Conservation (phyloP, 2,113 vertebrate genomes). For the Aleadryas rufinucha region DNA sequence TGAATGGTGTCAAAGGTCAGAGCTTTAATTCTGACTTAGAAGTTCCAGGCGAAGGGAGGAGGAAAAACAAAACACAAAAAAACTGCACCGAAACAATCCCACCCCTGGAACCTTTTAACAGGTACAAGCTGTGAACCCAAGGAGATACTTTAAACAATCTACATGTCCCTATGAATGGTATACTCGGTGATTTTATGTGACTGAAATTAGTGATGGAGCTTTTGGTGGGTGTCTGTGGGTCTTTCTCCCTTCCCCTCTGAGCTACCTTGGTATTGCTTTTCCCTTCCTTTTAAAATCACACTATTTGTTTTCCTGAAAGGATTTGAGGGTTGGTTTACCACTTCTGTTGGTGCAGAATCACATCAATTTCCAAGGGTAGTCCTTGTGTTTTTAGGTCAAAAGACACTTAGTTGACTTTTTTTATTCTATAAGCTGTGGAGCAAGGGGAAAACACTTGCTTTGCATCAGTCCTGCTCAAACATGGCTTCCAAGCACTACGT, state of each 20-base stretch:
- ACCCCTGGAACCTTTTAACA: neutral
- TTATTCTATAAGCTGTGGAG: neutral
- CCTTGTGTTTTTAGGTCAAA: neutral
- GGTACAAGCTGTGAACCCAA: neutral
- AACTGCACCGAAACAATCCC: neutral
- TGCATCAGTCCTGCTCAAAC: neutral
- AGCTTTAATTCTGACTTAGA: neutral
- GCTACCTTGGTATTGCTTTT: neutral
- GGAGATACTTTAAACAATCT: neutral
- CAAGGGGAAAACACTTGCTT: neutral
- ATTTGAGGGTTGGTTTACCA: neutral
- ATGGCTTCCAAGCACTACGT: neutral
- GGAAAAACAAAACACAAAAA: neutral
- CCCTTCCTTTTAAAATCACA: neutral
- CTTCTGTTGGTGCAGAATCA: neutral
- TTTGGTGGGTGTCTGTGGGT: accelerated
- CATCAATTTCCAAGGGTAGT: neutral
- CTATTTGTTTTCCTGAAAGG: neutral
- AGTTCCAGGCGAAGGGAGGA: neutral
- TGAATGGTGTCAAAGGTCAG: neutral
- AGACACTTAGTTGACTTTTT: neutral
- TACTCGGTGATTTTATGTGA: neutral
- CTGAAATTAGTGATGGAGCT: neutral
- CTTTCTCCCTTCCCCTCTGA: neutral
- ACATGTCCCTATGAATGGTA: neutral